A percentile compares a stretch with the other conserved stretches of the same genome.
phyloP scores from a whole-genome alignment of 2,888 invertebrate species.

The Ophraella communa region DNA sequence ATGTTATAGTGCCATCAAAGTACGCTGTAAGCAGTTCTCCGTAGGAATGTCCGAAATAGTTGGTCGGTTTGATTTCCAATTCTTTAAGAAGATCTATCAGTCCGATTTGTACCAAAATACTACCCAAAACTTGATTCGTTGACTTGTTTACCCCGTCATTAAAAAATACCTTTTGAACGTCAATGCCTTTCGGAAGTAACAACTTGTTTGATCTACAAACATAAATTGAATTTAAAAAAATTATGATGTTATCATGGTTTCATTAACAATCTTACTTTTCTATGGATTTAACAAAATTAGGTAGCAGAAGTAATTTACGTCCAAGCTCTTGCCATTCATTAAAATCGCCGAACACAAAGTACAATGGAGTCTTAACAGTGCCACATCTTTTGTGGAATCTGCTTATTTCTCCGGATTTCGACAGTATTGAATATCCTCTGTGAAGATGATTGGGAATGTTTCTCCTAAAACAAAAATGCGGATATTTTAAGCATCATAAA shows the following conservation, averaged over 20 bases:
- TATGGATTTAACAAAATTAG: constrained; percentile 76
- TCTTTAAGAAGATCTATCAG: constrained; percentile 61
- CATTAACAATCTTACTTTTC: constrained; percentile 61
- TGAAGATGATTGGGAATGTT: constrained; percentile 71
- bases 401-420: constrained; percentile 48
- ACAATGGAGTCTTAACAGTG: constrained; percentile 22
- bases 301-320: constrained; percentile 73
- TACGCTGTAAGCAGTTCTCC: constrained; percentile 93
- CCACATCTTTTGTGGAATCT: constrained; percentile 29
- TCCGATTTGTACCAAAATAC: constrained; percentile 65
- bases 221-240: no score
- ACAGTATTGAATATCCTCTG: constrained; percentile 73
- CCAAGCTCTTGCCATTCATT: constrained; percentile 91
- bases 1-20: constrained; percentile 84
- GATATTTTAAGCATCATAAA: no score
- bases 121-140: constrained; percentile 32
- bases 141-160: not conserved
- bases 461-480: constrained; percentile 38
- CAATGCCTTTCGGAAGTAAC: constrained; percentile 30
- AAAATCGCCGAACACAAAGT: constrained; percentile 75
- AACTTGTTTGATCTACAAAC: constrained; percentile 43
- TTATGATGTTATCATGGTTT: no score
- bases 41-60: constrained; percentile 73
- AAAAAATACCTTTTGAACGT: constrained; percentile 30
- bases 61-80: constrained; percentile 54